Percentiles rank a stretch among this genome's conserved stretches.
Evolutionary conservation across 2,113 vertebrate genomes (phyloP).

Genomic region (Laterallus jamaicensis): DNA sequence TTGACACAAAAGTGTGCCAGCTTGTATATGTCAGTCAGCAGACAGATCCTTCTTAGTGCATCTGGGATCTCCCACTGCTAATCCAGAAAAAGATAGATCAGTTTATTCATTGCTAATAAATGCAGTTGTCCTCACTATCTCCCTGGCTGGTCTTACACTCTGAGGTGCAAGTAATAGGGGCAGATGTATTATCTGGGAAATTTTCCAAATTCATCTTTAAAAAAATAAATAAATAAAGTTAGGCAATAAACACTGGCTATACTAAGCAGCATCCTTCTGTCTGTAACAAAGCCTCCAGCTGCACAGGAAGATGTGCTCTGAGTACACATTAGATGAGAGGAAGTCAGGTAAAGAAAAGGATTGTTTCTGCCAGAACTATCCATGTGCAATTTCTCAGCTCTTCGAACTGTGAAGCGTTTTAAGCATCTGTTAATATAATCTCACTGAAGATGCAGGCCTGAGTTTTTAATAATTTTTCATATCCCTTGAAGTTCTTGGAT

Average conservation of each 20-base stretch:
- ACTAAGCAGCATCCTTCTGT: conserved; percentile 45
- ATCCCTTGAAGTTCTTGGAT: background rate
- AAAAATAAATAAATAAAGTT: background rate
- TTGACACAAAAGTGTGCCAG: conserved; percentile 3
- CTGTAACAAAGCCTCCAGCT: conserved; percentile 53
- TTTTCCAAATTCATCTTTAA: conserved; percentile 69
- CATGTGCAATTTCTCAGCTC: background rate
- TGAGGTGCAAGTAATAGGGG: conserved; percentile 47
- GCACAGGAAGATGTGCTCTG: conserved; percentile 31
- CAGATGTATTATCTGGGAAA: conserved; percentile 72
- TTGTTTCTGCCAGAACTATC: background rate
- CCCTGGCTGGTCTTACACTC: background rate
- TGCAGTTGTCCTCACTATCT: conserved; percentile 47
- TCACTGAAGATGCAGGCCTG: background rate
- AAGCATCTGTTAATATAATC: background rate
- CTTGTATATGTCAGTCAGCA: conserved; percentile 40
- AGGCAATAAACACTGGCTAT: conserved; percentile 26
- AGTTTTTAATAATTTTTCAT: background rate
- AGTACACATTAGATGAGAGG: background rate
- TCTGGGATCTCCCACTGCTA: conserved; percentile 51
- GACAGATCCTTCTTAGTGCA: conserved; percentile 23
- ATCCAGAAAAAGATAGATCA: conserved; percentile 56
- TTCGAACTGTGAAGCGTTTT: background rate
- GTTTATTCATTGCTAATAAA: conserved; percentile 64
- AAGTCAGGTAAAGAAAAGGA: conserved; percentile 14